Conservation (phyloP, 1,140 invertebrate species). For the Tetramorium alpestre region DNA sequence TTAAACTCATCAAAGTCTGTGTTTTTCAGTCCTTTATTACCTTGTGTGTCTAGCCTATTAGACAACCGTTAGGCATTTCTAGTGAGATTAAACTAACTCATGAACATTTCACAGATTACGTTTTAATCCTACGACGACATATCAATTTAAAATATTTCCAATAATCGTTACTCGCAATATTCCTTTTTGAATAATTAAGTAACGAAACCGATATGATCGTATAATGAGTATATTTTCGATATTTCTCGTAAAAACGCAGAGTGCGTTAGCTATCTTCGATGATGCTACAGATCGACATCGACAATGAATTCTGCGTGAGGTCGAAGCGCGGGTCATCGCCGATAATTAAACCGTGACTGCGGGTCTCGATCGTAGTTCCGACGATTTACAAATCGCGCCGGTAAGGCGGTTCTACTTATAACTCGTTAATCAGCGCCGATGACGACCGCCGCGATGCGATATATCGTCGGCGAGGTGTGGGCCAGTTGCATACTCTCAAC, state of each 20-base stretch:
- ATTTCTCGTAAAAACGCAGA: background rate
- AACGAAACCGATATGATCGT: background rate
- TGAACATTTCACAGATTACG: background rate
- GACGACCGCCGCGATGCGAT: conserved; percentile 33
- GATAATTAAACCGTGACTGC: conserved; percentile 52
- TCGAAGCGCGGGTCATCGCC: conserved; percentile 34
- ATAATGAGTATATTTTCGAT: background rate
- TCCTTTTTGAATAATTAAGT: background rate
- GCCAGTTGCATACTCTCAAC: conserved; percentile 47
- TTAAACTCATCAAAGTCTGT: conserved; percentile 57
- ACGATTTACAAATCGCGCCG: conserved; percentile 45
- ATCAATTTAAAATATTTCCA: too few species aligned
- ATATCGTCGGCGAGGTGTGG: conserved; percentile 44
- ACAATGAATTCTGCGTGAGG: conserved; percentile 22
- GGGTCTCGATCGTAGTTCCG: conserved; percentile 21
- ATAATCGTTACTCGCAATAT: background rate
- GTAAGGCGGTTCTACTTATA: conserved; percentile 46
- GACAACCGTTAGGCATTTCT: conserved; percentile 45
- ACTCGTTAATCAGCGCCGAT: conserved; percentile 58
- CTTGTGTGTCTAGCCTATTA: conserved; percentile 38
- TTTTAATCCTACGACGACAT: conserved; percentile 47
- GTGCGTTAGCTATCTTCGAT: background rate
- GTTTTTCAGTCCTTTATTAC: conserved; percentile 49
- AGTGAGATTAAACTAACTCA: conserved; percentile 23
- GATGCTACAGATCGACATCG: conserved; percentile 28